Conservation (phyloP, 2,797 vertebrate species). For the Pipistrellus kuhlii region DNA sequence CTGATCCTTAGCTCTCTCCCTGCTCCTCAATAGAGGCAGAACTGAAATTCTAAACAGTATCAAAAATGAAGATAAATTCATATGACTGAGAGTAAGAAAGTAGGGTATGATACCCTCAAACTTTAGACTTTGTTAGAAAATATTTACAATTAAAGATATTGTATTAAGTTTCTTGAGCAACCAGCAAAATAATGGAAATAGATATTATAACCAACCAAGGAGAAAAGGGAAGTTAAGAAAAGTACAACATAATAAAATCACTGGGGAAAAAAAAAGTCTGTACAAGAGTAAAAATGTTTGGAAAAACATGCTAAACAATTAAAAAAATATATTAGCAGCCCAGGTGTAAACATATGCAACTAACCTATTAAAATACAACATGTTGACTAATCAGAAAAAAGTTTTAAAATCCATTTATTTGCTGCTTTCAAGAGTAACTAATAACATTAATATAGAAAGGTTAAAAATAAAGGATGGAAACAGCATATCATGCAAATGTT, state of each 20-base stretch:
- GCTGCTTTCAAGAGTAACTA: not conserved
- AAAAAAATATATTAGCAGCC: not conserved
- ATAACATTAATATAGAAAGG: not conserved
- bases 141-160: not conserved
- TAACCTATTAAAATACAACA: slow-evolving; percentile 15
- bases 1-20: not conserved
- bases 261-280: not conserved
- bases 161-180: not conserved
- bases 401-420: slow-evolving; percentile 19
- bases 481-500: not conserved
- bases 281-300: not conserved
- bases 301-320: not conserved
- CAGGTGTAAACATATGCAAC: not conserved
- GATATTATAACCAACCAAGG: not conserved
- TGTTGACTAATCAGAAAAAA: slow-evolving; percentile 15
- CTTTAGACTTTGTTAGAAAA: slow-evolving; percentile 27
- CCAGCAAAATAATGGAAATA: not conserved
- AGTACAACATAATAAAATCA: not conserved
- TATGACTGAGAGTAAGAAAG: not conserved
- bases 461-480: slow-evolving; percentile 37
- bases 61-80: not conserved
- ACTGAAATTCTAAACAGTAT: not conserved
- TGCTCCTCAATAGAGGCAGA: not conserved
- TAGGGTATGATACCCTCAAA: not conserved
- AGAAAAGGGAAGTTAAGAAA: not conserved